These are phyloP conservation scores for Anguilla megastoma DNA, from an alignment of 2,797 vertebrate genomes.

Conservation along the genomic window DNA sequence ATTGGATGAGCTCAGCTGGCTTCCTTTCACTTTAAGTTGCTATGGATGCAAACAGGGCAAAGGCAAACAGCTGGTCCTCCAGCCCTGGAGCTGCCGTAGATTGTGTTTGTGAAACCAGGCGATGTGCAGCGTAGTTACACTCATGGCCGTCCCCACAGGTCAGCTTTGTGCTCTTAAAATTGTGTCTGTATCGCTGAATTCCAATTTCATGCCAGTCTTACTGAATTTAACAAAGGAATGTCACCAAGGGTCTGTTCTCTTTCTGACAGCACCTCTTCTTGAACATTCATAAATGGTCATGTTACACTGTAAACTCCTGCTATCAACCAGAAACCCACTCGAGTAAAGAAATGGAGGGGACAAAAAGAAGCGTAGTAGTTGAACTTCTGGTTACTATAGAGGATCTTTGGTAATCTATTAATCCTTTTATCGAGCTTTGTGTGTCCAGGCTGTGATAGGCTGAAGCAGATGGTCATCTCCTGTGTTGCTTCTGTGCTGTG, in stretches of 20 bases:
- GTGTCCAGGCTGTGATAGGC: background rate
- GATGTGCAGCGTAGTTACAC: too few relatives aligned
- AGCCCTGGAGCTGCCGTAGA: background rate
- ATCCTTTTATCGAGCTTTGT: background rate
- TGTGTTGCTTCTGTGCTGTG: background rate
- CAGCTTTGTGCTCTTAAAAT: too few relatives aligned
- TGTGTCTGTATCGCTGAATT: too few relatives aligned
- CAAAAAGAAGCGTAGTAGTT: background rate
- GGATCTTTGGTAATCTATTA: background rate
- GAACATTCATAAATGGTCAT: too few relatives aligned
- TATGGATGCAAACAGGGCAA: background rate
- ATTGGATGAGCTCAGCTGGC: background rate
- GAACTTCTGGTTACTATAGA: background rate
- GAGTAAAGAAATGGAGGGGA: too few relatives aligned
- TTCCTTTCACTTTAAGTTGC: background rate
- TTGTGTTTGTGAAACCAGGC: background rate
- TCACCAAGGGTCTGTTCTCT: too few relatives aligned
- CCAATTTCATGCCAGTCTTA: too few relatives aligned
- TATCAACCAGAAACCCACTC: too few relatives aligned
- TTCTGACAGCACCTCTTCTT: too few relatives aligned
- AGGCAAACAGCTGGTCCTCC: background rate
- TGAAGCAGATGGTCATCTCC: background rate
- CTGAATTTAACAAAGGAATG: too few relatives aligned
- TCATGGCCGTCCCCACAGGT: too few relatives aligned
- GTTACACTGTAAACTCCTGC: too few relatives aligned